These are phyloP conservation scores for Sphyrna mokarran DNA, from an alignment of 2,113 vertebrate genomes.

Conservation along the genomic window DNA sequence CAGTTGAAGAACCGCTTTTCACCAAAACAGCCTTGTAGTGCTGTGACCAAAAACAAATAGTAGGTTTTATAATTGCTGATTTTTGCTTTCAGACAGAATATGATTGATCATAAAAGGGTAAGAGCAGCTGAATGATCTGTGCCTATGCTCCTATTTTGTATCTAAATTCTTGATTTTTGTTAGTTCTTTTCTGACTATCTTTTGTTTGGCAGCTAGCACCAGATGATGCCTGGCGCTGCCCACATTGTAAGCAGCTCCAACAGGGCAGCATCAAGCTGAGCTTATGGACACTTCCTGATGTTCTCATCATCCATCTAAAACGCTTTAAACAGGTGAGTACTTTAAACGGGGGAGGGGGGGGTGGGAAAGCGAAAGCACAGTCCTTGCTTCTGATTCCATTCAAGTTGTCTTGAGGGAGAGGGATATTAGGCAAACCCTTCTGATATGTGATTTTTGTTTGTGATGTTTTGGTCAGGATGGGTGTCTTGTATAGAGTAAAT, in stretches of 20 bases:
- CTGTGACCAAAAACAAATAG: background rate
- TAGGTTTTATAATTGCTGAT: background rate
- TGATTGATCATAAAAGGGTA: background rate
- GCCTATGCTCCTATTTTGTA: background rate
- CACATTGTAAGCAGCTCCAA: slow-evolving; percentile 96
- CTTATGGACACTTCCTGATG: slow-evolving; percentile 92
- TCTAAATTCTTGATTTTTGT: background rate
- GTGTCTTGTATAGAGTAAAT: background rate
- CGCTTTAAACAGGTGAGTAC: slow-evolving; percentile 84
- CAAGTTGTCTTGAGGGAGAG: background rate
- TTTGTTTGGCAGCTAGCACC: slow-evolving; percentile 76
- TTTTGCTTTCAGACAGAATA: background rate
- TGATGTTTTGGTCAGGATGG: background rate
- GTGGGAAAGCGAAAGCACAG: background rate
- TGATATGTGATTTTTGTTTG: background rate
- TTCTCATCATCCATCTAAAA: slow-evolving; percentile 94
- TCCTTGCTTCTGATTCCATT: background rate
- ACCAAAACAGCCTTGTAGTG: background rate
- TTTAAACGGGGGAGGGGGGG: background rate
- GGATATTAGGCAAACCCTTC: background rate
- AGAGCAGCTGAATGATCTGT: background rate
- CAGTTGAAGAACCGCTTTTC: no score
- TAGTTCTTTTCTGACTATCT: background rate
- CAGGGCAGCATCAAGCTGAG: slow-evolving; percentile 93
- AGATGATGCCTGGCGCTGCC: slow-evolving; percentile 93